Conservation (phyloP, 2,113 vertebrate species). For the Limanda limanda region DNA sequence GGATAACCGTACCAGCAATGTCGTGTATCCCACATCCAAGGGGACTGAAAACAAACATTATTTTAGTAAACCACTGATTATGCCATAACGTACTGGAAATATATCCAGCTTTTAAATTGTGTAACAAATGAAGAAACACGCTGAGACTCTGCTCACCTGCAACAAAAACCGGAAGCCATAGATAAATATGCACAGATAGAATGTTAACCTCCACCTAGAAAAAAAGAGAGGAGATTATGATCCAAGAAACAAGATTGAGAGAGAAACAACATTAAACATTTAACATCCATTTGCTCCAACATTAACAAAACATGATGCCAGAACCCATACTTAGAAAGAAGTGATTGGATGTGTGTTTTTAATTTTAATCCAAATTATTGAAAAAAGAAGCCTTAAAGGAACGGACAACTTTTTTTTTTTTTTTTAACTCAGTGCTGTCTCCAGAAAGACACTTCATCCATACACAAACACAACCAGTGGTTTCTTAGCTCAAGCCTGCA, state of each 20-base stretch:
- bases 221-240: conserved; percentile 57
- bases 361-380: not conserved
- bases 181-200: conserved; percentile 94
- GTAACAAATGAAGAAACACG: not conserved
- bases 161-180: conserved; percentile 94
- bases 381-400: not conserved
- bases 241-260: not conserved
- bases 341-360: not conserved
- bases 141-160: conserved; percentile 86
- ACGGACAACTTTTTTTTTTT: not conserved
- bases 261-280: not conserved
- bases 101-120: not conserved
- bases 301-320: not conserved
- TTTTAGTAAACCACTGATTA: not conserved
- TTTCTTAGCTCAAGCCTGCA: conserved; percentile 2
- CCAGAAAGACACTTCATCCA: not conserved
- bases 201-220: conserved; percentile 96
- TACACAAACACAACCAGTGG: not conserved
- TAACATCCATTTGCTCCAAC: not conserved
- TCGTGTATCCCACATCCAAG: conserved; percentile 96
- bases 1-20: conserved; percentile 98
- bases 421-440: not conserved
- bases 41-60: conserved; percentile 77
- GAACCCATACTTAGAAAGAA: not conserved
- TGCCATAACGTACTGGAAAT: not conserved